Conservation (phyloP, 2,797 vertebrate genomes). For the Dermochelys coriacea region DNA sequence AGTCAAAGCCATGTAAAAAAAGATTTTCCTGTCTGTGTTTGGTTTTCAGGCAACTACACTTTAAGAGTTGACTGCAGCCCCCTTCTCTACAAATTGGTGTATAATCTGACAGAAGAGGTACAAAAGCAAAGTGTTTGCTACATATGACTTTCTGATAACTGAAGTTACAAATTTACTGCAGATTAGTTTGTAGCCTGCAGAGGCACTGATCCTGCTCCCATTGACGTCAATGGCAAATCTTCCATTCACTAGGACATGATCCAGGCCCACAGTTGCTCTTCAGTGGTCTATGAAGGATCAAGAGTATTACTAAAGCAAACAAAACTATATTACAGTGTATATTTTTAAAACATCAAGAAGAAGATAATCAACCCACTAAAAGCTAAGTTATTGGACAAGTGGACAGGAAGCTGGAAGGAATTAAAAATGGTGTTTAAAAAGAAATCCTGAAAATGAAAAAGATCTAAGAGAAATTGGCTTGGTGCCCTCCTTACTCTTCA, state of each 20-base stretch:
- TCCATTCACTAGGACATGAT: neutral
- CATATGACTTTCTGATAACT: neutral
- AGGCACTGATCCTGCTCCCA: neutral
- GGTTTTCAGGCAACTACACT: conserved; percentile 93
- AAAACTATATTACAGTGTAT: neutral
- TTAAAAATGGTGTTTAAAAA: neutral
- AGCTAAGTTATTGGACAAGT: neutral
- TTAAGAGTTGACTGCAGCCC: conserved; percentile 96
- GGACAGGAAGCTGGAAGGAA: neutral
- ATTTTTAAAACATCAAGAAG: neutral
- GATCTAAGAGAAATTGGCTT: neutral
- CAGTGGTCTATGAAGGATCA: neutral
- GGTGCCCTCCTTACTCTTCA: neutral
- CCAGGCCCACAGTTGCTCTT: neutral
- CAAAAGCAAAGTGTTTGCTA: neutral
- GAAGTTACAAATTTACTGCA: neutral
- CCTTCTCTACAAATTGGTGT: conserved; percentile 91
- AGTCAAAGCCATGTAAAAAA: neutral
- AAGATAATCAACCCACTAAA: neutral
- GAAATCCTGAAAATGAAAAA: neutral
- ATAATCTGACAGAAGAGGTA: conserved; percentile 95
- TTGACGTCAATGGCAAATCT: neutral
- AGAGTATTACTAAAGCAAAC: neutral
- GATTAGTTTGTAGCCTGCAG: neutral
- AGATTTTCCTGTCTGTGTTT: conserved; percentile 45